A percentile compares a stretch with the other conserved stretches of the same genome.
These are phyloP conservation scores for Ichneumon xanthorius DNA, from an alignment of 2,888 invertebrate genomes.

Conservation along the genomic window DNA sequence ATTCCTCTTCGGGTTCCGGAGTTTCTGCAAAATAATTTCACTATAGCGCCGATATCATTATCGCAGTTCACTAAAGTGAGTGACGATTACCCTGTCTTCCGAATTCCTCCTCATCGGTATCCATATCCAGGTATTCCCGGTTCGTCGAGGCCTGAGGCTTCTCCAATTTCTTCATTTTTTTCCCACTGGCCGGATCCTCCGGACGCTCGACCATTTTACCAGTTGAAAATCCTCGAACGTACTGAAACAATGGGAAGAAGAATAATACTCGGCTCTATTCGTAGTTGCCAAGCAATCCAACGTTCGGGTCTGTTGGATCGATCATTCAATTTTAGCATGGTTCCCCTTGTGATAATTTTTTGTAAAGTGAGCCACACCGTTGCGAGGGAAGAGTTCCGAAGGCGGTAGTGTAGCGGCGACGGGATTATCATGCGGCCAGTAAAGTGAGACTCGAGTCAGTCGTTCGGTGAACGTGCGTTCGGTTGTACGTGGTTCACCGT, in stretches of 20 bases:
- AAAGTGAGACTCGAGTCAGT: constrained; percentile 31
- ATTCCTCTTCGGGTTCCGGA: constrained; percentile 83
- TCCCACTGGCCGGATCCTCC: constrained; percentile 53
- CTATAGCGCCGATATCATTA: no score
- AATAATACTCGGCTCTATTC: neutral
- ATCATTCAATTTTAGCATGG: constrained; percentile 48
- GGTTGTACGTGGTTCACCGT: constrained; percentile 7
- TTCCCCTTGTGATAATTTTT: neutral
- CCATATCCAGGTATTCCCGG: constrained; percentile 82
- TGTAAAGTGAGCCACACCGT: neutral
- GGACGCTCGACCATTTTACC: constrained; percentile 59
- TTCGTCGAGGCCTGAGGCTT: constrained; percentile 75
- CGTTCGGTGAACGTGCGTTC: constrained; percentile 36
- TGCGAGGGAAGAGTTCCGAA: neutral
- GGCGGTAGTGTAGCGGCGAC: constrained; percentile 23
- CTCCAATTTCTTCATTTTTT: constrained; percentile 72
- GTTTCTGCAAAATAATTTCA: constrained; percentile 74
- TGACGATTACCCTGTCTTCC: constrained; percentile 78
- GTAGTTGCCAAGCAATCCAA: constrained; percentile 48
- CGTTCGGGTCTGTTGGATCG: constrained; percentile 45
- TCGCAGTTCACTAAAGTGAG: neutral
- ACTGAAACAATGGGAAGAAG: neutral
- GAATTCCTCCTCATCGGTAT: constrained; percentile 83
- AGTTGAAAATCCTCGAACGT: neutral
- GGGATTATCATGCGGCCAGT: constrained; percentile 10